Conservation (phyloP, 2,797 vertebrate species). For the Anguilla obscura region DNA sequence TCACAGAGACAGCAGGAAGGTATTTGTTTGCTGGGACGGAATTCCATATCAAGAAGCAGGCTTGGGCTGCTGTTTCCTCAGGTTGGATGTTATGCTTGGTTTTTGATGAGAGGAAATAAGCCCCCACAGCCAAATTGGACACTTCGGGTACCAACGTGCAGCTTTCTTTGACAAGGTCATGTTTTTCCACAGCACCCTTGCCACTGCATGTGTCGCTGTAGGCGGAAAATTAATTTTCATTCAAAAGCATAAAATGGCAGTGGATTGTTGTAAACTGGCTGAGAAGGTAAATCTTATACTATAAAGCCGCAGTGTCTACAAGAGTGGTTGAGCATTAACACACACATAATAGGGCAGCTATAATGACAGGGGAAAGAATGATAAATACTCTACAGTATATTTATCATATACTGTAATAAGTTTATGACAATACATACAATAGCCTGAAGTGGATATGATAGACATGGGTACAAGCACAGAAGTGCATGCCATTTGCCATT, state of each 20-base stretch:
- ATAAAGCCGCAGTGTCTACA: neutral
- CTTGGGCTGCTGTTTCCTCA: conserved; percentile 58
- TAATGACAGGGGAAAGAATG: neutral
- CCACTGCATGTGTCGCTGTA: neutral
- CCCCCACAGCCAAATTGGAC: conserved; percentile 47
- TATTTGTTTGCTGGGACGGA: conserved; percentile 40
- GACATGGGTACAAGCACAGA: neutral
- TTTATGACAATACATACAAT: neutral
- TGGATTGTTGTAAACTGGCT: neutral
- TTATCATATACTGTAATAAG: neutral
- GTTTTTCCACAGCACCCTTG: neutral
- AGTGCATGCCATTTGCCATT: neutral
- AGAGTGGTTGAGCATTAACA: neutral
- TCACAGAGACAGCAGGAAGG: conserved; percentile 45
- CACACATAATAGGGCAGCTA: neutral
- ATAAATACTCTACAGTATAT: neutral
- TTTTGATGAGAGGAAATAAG: conserved; percentile 46
- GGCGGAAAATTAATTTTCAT: neutral
- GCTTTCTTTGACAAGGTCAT: neutral
- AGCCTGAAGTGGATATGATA: neutral
- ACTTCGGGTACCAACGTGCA: conserved; percentile 57
- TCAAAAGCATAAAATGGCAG: neutral
- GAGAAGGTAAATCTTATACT: neutral
- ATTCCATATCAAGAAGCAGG: conserved; percentile 55
- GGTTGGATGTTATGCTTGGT: conserved; percentile 52